Conservation (phyloP, 2,888 invertebrate species). For the Euphydryas editha region DNA sequence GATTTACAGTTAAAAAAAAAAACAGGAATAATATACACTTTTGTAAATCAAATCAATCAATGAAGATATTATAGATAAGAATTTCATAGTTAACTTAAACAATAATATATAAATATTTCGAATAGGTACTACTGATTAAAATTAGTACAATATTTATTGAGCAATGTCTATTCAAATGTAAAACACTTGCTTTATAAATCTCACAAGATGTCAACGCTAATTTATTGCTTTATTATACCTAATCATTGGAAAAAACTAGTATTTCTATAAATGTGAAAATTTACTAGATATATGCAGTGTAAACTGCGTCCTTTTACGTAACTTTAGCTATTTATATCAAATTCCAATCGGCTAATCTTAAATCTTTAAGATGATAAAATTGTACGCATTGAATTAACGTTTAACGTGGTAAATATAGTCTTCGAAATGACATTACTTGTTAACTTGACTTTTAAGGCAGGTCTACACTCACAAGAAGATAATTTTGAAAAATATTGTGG, state of each 20-base stretch:
- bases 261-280: slow-evolving; percentile 12
- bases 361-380: slow-evolving; percentile 34
- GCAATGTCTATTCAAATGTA: too few species aligned
- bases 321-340: slow-evolving; percentile 28
- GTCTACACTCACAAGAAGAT: not conserved
- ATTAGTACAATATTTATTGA: too few species aligned
- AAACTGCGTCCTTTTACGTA: slow-evolving; percentile 29
- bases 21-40: too few species aligned
- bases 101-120: too few species aligned
- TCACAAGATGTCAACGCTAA: not conserved
- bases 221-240: slow-evolving; percentile 17
- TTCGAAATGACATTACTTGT: slow-evolving; percentile 18
- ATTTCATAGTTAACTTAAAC: too few species aligned
- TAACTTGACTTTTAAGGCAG: slow-evolving; percentile 16
- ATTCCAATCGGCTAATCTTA: slow-evolving; percentile 27
- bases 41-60: too few species aligned
- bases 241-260: slow-evolving; percentile 6
- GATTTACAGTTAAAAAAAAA: too few species aligned
- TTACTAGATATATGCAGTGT: slow-evolving; percentile 35
- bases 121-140: too few species aligned
- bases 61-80: too few species aligned
- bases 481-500: not conserved
- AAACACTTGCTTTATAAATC: not conserved
- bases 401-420: slow-evolving; percentile 26
- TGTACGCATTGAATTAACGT: slow-evolving; percentile 26